A percentile compares a stretch with the other conserved stretches of the same genome.
Conservation (phyloP, 2,113 vertebrate genomes). For the Numida meleagris region DNA sequence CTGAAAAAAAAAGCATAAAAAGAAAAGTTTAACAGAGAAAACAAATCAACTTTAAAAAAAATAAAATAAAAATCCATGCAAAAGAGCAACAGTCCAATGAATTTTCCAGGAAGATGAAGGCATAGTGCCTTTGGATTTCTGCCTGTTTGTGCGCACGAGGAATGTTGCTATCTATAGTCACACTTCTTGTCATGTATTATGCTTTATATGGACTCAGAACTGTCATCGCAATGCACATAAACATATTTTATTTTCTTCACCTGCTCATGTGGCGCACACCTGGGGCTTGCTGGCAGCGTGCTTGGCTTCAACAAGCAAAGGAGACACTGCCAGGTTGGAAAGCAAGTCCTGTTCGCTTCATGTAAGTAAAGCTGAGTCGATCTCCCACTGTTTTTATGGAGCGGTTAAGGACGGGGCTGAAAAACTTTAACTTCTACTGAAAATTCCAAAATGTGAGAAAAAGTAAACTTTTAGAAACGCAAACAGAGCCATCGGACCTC, state of each 20-base stretch:
- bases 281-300: slow-evolving; percentile 36
- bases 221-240: slow-evolving; percentile 68
- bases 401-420: slow-evolving; percentile 48
- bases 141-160: slow-evolving; percentile 40
- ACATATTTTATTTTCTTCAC: slow-evolving; percentile 75
- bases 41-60: not conserved
- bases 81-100: not conserved
- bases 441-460: not conserved
- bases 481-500: not conserved
- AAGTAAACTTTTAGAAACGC: not conserved
- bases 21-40: not conserved
- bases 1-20: not conserved
- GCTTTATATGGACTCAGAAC: slow-evolving; percentile 67
- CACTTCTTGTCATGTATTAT: slow-evolving; percentile 51
- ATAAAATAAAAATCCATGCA: not conserved
- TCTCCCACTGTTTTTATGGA: slow-evolving; percentile 56
- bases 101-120: slow-evolving; percentile 48
- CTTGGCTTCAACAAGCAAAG: not conserved
- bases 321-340: slow-evolving; percentile 61
- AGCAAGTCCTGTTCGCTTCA: slow-evolving; percentile 29
- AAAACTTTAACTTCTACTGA: slow-evolving; percentile 18
- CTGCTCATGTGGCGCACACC: slow-evolving; percentile 70
- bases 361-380: not conserved
- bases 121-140: slow-evolving; percentile 49
- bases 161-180: slow-evolving; percentile 53